phyloP scores from a whole-genome alignment of 2,113 vertebrate species.

The Laterallus jamaicensis region DNA sequence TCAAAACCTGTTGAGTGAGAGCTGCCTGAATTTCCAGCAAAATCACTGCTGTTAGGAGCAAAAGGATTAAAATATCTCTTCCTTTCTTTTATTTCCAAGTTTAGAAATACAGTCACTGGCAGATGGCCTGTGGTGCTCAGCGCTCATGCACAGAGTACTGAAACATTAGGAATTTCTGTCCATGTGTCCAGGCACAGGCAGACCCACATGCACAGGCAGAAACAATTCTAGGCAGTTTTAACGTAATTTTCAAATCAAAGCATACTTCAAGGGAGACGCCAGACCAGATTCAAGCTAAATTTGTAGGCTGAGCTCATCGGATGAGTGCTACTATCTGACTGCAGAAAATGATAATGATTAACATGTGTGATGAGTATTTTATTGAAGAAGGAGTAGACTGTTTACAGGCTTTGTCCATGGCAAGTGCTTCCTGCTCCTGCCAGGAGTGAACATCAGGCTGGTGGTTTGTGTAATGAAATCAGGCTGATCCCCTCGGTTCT shows the following conservation, averaged over 20 bases:
- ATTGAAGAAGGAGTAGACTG: background rate
- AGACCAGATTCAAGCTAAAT: slow-evolving; percentile 44
- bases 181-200: slow-evolving; percentile 10
- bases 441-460: background rate
- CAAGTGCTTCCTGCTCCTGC: background rate
- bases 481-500: background rate
- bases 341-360: slow-evolving; percentile 20
- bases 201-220: background rate
- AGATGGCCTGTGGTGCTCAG: slow-evolving; percentile 21
- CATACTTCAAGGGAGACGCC: slow-evolving; percentile 42
- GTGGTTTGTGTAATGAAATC: background rate
- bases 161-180: slow-evolving; percentile 6
- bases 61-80: slow-evolving; percentile 39
- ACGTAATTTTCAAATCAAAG: slow-evolving; percentile 25
- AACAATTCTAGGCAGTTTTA: background rate
- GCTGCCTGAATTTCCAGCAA: slow-evolving; percentile 5
- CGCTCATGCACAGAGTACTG: background rate
- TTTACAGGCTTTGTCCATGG: background rate
- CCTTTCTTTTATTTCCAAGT: background rate
- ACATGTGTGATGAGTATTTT: slow-evolving; percentile 21
- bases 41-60: background rate
- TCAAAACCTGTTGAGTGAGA: background rate
- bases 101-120: slow-evolving; percentile 21
- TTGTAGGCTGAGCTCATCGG: slow-evolving; percentile 45
- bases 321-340: slow-evolving; percentile 8